Evolutionary conservation across 2,888 invertebrate species (phyloP).

Genomic region (Axea sp.): DNA sequence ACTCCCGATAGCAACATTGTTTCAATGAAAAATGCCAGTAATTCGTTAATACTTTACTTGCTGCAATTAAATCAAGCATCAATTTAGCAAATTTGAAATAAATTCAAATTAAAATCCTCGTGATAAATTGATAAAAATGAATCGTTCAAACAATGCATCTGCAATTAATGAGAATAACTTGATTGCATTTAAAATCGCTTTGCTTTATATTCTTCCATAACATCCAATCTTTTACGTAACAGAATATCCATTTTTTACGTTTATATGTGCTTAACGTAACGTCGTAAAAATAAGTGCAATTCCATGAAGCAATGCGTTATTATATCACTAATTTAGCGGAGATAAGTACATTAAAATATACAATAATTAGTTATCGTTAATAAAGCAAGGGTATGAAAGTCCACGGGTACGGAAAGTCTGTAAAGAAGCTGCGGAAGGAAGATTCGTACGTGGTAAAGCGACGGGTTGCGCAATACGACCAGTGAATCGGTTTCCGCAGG

Average conservation of each 20-base stretch:
- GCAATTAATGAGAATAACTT: too few relatives aligned
- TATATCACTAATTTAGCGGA: slow-evolving; percentile 43
- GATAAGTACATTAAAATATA: slow-evolving; percentile 33
- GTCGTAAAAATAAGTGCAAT: slow-evolving; percentile 39
- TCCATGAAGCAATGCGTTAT: slow-evolving; percentile 36
- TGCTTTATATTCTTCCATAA: slow-evolving; percentile 35
- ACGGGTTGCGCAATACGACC: slow-evolving; percentile 40
- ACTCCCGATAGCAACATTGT: too few relatives aligned
- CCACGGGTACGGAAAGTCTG: slow-evolving; percentile 3
- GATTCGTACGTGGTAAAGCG: slow-evolving; percentile 23
- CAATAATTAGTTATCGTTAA: slow-evolving; percentile 46
- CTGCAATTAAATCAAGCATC: too few relatives aligned
- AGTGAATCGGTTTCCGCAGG: slow-evolving; percentile 31
- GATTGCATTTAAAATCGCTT: background rate
- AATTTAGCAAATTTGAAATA: too few relatives aligned
- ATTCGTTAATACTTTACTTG: too few relatives aligned
- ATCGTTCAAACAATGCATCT: too few relatives aligned
- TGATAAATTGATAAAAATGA: background rate
- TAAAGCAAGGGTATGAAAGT: slow-evolving; percentile 40
- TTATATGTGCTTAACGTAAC: slow-evolving; percentile 43
- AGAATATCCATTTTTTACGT: slow-evolving; percentile 36
- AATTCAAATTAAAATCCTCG: too few relatives aligned
- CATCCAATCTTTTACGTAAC: slow-evolving; percentile 31
- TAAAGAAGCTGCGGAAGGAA: slow-evolving; percentile 61
- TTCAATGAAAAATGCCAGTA: too few relatives aligned